Evolutionary conservation across 1,140 invertebrate species (phyloP).

Genomic region (Hetaerina americana): DNA sequence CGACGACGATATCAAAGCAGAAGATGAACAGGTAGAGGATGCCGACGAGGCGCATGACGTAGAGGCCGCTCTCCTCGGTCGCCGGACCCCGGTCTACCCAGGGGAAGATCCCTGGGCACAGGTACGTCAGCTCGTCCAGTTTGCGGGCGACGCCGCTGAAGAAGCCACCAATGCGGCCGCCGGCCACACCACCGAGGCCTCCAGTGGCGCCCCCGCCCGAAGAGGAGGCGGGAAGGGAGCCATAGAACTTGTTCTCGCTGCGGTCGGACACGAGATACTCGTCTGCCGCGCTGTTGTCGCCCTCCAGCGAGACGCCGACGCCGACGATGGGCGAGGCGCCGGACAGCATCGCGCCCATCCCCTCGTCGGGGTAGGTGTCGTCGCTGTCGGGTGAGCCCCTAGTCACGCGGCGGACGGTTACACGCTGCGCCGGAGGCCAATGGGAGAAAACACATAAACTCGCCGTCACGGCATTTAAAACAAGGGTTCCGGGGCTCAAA

Average conservation of each 20-base stretch:
- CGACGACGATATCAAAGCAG: conserved; percentile 70
- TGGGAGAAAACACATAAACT: too few relatives aligned
- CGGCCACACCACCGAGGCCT: conserved; percentile 29
- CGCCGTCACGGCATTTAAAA: too few relatives aligned
- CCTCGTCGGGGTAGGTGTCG: conserved; percentile 63
- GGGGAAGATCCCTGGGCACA: conserved; percentile 73
- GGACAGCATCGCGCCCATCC: conserved; percentile 57
- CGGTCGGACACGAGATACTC: conserved; percentile 73
- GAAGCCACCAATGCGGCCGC: conserved; percentile 29
- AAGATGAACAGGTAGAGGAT: conserved; percentile 68
- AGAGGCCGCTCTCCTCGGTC: conserved; percentile 63
- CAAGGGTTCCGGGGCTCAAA: too few relatives aligned
- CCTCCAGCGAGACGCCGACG: neutral
- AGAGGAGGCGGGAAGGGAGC: conserved; percentile 29
- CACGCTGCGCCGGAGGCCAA: neutral
- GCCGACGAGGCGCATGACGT: conserved; percentile 77
- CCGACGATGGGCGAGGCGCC: conserved; percentile 17
- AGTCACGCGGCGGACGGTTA: conserved; percentile 5
- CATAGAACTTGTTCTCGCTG: conserved; percentile 76
- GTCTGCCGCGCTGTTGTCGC: conserved; percentile 39
- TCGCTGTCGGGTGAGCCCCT: conserved; percentile 67
- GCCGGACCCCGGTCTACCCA: conserved; percentile 78
- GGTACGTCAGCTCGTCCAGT: conserved; percentile 50
- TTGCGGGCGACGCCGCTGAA: conserved; percentile 30
- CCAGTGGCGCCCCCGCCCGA: conserved; percentile 26